Percentiles rank a stretch among this genome's conserved stretches.
phyloP scores from a whole-genome alignment of 2,888 invertebrate species.

The Microplitis deprimator region DNA sequence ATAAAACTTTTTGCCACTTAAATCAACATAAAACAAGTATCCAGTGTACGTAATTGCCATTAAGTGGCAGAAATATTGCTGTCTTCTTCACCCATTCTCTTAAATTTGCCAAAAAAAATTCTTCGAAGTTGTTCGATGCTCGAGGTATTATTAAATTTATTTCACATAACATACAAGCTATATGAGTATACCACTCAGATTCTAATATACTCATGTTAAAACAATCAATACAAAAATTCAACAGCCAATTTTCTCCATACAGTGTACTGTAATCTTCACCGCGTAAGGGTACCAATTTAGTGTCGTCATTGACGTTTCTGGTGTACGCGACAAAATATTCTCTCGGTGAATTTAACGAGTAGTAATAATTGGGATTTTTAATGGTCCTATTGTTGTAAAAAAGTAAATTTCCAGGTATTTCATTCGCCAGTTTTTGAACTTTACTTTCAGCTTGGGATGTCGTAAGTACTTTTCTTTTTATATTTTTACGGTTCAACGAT shows the following conservation, averaged over 20 bases:
- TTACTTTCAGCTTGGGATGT: background rate
- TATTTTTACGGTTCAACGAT: background rate
- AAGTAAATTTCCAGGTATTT: background rate
- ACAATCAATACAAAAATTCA: background rate
- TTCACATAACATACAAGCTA: too few relatives aligned
- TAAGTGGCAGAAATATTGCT: too few relatives aligned
- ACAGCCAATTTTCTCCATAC: background rate
- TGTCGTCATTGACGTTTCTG: background rate
- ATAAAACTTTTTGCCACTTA: too few relatives aligned
- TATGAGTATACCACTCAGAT: background rate
- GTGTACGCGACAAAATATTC: background rate
- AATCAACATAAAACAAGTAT: too few relatives aligned
- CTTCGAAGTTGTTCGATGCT: too few relatives aligned
- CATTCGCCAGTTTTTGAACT: background rate
- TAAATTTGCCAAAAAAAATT: too few relatives aligned
- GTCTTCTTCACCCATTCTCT: too few relatives aligned
- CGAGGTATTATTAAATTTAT: too few relatives aligned
- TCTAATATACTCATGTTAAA: background rate
- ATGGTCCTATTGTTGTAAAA: background rate
- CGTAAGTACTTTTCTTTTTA: background rate
- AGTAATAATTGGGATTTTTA: background rate
- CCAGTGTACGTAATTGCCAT: too few relatives aligned
- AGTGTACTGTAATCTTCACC: background rate
- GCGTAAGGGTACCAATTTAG: background rate
- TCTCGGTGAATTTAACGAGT: background rate